Evolutionary conservation across 2,888 invertebrate species (phyloP).

Genomic region (Agriopis aurantiaria): DNA sequence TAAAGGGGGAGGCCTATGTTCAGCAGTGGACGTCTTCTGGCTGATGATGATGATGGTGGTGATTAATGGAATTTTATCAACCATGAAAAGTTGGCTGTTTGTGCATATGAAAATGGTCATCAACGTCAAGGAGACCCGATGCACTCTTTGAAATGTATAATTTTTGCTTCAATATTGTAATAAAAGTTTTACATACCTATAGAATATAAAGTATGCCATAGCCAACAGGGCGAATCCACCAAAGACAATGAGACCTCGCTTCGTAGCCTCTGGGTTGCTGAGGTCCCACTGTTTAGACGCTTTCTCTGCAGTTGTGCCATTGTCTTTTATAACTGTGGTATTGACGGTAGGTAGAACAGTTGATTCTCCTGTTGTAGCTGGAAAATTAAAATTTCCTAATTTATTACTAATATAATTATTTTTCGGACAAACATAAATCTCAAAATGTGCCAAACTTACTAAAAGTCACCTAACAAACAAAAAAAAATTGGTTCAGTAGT

Average conservation of each 20-base stretch:
- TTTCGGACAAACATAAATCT: no score
- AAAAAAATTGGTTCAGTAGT: neutral
- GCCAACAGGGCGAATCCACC: slow-evolving; percentile 79
- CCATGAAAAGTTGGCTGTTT: no score
- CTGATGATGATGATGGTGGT: no score
- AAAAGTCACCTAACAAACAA: neutral
- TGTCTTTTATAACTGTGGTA: slow-evolving; percentile 20
- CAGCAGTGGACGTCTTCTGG: no score
- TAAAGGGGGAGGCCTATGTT: no score
- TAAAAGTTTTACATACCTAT: slow-evolving; percentile 64
- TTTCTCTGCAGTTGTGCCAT: slow-evolving; percentile 49
- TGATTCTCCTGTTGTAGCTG: slow-evolving; percentile 5
- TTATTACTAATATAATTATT: neutral
- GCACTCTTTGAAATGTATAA: no score
- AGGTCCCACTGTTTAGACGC: slow-evolving; percentile 58
- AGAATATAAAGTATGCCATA: slow-evolving; percentile 78
- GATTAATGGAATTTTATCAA: no score
- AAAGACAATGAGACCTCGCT: slow-evolving; percentile 79
- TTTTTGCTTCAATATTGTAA: no score
- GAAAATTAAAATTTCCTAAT: neutral
- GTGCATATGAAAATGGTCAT: no score
- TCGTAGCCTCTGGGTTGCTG: slow-evolving; percentile 75
- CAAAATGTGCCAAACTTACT: no score
- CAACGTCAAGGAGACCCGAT: no score
- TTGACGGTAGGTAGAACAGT: neutral